These are phyloP conservation scores for Platysteira castanea DNA, from an alignment of 2,113 vertebrate species.

Conservation along the genomic window DNA sequence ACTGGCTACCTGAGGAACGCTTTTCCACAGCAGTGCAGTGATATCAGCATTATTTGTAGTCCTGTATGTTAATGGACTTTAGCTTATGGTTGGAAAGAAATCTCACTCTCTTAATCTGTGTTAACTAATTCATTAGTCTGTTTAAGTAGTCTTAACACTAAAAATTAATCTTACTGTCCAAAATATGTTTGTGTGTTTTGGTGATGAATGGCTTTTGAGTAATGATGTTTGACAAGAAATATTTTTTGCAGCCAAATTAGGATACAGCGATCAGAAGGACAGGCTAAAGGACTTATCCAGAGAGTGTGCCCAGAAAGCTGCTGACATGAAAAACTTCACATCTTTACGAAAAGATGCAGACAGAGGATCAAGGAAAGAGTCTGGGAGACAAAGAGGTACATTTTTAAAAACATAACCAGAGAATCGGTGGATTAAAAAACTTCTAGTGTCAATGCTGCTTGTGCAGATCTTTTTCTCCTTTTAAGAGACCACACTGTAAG, in stretches of 20 bases:
- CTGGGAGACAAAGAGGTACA: conserved; percentile 76
- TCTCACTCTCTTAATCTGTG: not conserved
- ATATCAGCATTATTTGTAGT: not conserved
- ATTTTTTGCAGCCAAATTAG: conserved; percentile 76
- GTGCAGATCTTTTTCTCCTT: not conserved
- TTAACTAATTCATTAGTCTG: not conserved
- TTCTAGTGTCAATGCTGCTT: not conserved
- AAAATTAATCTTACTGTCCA: not conserved
- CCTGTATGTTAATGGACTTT: not conserved
- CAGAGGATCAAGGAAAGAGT: conserved; percentile 76
- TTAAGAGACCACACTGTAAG: not conserved
- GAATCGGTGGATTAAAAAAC: not conserved
- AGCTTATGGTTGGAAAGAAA: not conserved
- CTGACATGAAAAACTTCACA: conserved; percentile 75
- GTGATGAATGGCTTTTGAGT: not conserved
- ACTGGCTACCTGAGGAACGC: not conserved
- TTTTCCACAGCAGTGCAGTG: not conserved
- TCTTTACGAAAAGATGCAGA: conserved; percentile 79
- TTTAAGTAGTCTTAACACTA: not conserved
- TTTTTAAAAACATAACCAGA: not conserved
- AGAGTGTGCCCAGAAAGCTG: conserved; percentile 85
- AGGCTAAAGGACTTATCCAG: conserved; percentile 83
- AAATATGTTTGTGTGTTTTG: not conserved
- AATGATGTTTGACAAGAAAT: not conserved
- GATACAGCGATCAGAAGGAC: conserved; percentile 75